Evolutionary conservation across 2,888 invertebrate genomes (phyloP), one percentile per base, ranked within the genome.

Genomic region (Oligia strigilis): DNA sequence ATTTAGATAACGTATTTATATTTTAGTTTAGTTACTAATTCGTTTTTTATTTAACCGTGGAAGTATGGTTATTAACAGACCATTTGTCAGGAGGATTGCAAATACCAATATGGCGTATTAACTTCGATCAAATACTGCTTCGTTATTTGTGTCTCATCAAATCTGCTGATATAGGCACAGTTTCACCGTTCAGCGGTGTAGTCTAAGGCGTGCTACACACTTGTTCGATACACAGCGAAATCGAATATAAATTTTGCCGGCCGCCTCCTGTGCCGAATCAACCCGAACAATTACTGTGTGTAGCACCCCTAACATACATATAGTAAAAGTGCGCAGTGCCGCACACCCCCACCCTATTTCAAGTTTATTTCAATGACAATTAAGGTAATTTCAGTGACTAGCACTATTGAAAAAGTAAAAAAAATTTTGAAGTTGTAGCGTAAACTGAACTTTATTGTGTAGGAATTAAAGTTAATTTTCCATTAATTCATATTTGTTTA

Each of bases 1-100:
- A 60, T n/a, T 65, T 75, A 75, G 66, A 49, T 62, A 29, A 69
- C 11, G 11, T 82, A 67, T 43, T 52, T 29, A 70, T 58, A 29
- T 69, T 43, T 64, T 62, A 29, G 43, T 62, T 62, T 43, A 64
- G n/a, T 46, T 46, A 60, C 49, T 52, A 19, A 81, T 55, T 46
- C 11, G 4, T 36, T n/a, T 36, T 55, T 11, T 17, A 17, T 60
- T 1, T 2, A 36, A 23, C 14, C 23, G 23, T 71, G 67, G 17
- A n/a, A 46, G 8, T 17, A 36, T 71, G 14, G 4, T 52, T 36
- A 36, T 8, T 71, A 36, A 36, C 14, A 36, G 9, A 36, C 1
- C 8, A 23, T 4, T 70, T 36, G 19, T 14, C 70, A 36, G 4
- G 2, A 29, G 29, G 11, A 70, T 8, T 36, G 36, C 5, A 14